phyloP scores from a whole-genome alignment of 2,888 invertebrate species.

The Caenorhabditis wallacei region DNA sequence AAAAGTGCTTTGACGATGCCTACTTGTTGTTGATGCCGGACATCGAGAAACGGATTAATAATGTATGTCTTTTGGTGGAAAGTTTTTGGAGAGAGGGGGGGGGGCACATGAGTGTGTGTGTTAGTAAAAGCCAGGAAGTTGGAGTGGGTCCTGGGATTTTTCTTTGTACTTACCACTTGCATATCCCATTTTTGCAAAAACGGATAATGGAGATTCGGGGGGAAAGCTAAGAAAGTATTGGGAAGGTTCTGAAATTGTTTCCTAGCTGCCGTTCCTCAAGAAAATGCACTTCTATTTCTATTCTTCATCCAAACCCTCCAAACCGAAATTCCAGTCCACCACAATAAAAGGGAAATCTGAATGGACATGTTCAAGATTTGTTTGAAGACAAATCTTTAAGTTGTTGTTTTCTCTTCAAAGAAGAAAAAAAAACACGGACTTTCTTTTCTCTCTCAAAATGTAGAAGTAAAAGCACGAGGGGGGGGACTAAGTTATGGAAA shows the following conservation, averaged over 20 bases:
- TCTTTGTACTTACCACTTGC: neutral
- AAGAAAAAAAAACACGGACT: too few species aligned
- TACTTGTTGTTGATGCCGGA: constrained; percentile 66
- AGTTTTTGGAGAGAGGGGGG: neutral
- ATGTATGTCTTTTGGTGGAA: constrained; percentile 58
- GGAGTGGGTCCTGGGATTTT: neutral
- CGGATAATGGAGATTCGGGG: neutral
- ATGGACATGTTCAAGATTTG: constrained; percentile 12
- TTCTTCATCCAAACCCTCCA: too few species aligned
- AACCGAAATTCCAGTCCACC: neutral
- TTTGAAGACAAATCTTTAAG: neutral
- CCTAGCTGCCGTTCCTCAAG: too few species aligned
- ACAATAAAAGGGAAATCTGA: constrained; percentile 29
- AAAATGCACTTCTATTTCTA: too few species aligned
- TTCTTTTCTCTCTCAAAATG: too few species aligned
- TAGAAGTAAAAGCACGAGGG: neutral
- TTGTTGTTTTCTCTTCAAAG: constrained; percentile 7
- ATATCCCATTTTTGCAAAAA: neutral
- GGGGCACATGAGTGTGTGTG: neutral
- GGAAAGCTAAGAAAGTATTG: too few species aligned
- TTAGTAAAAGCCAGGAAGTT: constrained; percentile 1
- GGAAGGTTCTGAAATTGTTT: neutral
- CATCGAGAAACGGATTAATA: constrained; percentile 72
- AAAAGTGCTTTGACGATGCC: constrained; percentile 66
- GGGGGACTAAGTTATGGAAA: constrained; percentile 41